Evolutionary conservation across 92 coral and sea anemone species (phyloP).

Genomic region (Hydrozoanthus gracilis): DNA sequence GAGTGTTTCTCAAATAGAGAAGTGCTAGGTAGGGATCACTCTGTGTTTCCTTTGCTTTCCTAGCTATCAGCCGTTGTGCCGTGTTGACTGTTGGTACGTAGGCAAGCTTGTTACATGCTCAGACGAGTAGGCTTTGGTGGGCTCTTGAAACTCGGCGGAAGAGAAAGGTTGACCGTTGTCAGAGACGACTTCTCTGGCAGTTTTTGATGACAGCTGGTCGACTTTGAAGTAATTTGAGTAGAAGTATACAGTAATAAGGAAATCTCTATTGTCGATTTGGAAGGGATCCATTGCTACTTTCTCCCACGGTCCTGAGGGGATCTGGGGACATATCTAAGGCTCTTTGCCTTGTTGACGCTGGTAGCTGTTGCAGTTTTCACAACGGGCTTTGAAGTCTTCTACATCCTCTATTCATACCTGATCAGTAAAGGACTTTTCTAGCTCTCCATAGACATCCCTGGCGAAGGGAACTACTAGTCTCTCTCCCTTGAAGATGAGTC

Average conservation of each 20-base stretch:
- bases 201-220: constrained; percentile 56
- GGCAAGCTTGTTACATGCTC: too few relatives aligned
- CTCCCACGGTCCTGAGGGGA: constrained; percentile 70
- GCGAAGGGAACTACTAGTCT: constrained; percentile 55
- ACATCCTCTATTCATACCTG: constrained; percentile 62
- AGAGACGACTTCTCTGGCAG: constrained; percentile 54
- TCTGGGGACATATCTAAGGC: constrained; percentile 56
- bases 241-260: constrained; percentile 64
- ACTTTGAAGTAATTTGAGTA: constrained; percentile 69
- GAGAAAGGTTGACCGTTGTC: constrained; percentile 71
- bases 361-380: constrained; percentile 64
- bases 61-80: too few relatives aligned
- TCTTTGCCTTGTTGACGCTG: constrained; percentile 42
- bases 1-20: too few relatives aligned
- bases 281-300: constrained; percentile 62
- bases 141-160: constrained; percentile 49
- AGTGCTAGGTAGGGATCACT: too few relatives aligned
- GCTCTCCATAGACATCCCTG: constrained; percentile 77
- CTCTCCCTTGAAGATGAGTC: constrained; percentile 63
- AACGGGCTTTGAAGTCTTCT: constrained; percentile 56
- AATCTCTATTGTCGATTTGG: constrained; percentile 56
- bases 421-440: constrained; percentile 69
- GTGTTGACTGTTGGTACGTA: too few relatives aligned
- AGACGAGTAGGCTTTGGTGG: constrained; percentile 61
- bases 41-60: too few relatives aligned